Base-by-base conservation (phyloP, 2,888 invertebrate genomes). In the Enoplolaimus lenunculus region DNA sequence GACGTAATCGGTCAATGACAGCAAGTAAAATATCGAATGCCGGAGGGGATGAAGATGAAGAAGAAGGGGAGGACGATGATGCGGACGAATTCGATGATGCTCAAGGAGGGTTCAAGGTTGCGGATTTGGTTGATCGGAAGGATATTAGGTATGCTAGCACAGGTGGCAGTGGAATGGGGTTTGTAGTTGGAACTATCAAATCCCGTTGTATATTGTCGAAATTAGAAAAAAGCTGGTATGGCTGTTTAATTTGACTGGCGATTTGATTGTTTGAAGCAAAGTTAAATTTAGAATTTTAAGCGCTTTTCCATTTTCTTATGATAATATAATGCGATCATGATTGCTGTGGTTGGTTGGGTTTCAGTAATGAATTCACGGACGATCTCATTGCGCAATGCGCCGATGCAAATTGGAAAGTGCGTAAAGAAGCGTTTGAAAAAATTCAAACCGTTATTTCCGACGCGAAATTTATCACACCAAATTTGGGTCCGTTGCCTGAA, bases 321-420 rank as follows among this genome's bases (percentile, higher is more conserved):
- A n/a, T n/a, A n/a, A n/a, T n/a, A n/a, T n/a, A n/a, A n/a, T n/a
- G n/a, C n/a, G n/a, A n/a, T n/a, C n/a, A n/a, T n/a, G n/a, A n/a
- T n/a, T n/a, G n/a, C n/a, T n/a, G n/a, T n/a, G n/a, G n/a, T n/a
- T n/a, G n/a, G n/a, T n/a, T n/a, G n/a, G n/a, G n/a, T n/a, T 62
- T 13, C 28, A 62, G 64, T 28, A 16, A 7, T n/a, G 30, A 62
- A 7, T 31, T 62, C 64, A 62, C 7, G 7, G 64, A 62, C 28
- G 64, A 28, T 7, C 64, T 62, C 7, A 28, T 93, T 1, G 87
- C 86, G 3, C 91, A 93, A 81, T 85, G 93, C 75, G 85, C 87
- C 30, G 91, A 93, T 81, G 92, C 91, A 82, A 91, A 91, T 82
- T 95, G 94, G 94, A 94, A 94, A 85, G 88, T 83, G 2, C 85